Evolutionary conservation across 1,140 invertebrate genomes (phyloP).

Genomic region (Drosophila pseudoobscura): DNA sequence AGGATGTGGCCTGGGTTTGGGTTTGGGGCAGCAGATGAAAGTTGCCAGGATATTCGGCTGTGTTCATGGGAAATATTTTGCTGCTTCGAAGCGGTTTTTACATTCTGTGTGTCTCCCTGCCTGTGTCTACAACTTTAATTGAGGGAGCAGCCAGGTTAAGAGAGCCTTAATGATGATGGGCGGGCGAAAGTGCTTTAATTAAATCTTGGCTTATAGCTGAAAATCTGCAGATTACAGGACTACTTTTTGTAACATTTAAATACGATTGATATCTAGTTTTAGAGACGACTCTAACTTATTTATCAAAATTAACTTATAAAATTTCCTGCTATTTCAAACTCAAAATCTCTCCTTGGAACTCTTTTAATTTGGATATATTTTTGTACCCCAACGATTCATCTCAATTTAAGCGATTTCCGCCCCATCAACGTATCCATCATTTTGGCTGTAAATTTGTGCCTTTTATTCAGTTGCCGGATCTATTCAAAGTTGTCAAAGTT

Average conservation of each 20-base stretch:
- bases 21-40: too few species aligned
- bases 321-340: too few species aligned
- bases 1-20: background rate
- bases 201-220: background rate
- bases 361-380: too few species aligned
- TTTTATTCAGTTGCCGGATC: slow-evolving; percentile 6
- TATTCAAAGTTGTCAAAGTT: slow-evolving; percentile 36
- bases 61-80: slow-evolving; percentile 18
- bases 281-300: too few species aligned
- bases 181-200: slow-evolving; percentile 2
- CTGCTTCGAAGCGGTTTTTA: slow-evolving; percentile 11
- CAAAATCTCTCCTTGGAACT: too few species aligned
- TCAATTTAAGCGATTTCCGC: background rate
- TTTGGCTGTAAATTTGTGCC: slow-evolving; percentile 2
- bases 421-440: slow-evolving; percentile 18
- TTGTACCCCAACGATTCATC: background rate
- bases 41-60: background rate
- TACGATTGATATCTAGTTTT: background rate
- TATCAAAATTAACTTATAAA: too few species aligned
- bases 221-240: too few species aligned
- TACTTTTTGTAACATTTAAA: background rate
- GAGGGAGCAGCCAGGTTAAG: background rate
- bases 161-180: slow-evolving; percentile 24
- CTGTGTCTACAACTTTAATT: slow-evolving; percentile 13
- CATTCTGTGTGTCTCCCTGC: slow-evolving; percentile 24